These are phyloP conservation scores for Platycheirus rosarum DNA, from an alignment of 2,888 invertebrate species.

Conservation along the genomic window DNA sequence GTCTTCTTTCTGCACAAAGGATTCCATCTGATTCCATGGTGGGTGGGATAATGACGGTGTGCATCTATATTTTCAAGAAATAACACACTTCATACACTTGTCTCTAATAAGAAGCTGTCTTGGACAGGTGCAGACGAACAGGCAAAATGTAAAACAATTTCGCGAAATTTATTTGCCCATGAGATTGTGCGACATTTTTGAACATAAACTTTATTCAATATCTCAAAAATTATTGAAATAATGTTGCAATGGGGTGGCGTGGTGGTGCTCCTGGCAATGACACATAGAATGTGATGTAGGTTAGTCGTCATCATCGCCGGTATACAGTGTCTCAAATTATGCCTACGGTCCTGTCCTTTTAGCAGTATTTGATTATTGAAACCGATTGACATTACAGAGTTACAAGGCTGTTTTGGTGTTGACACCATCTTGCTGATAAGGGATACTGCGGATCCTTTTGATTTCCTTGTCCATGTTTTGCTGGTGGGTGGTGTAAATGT, in stretches of 20 bases:
- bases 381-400: background rate
- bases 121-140: constrained; percentile 14
- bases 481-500: background rate
- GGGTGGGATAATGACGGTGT: constrained; percentile 13
- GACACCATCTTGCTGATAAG: background rate
- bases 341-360: background rate
- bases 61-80: constrained; percentile 56
- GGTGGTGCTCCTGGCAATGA: constrained; percentile 33
- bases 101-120: constrained; percentile 18
- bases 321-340: background rate
- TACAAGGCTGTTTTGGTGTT: background rate
- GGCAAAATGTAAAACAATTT: constrained; percentile 15
- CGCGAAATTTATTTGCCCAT: constrained; percentile 22
- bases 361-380: background rate
- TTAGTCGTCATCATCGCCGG: background rate
- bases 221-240: constrained; percentile 27
- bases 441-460: constrained; percentile 13
- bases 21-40: constrained; percentile 14
- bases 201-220: constrained; percentile 25
- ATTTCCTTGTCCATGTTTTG: background rate
- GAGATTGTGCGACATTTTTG: constrained; percentile 24
- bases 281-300: constrained; percentile 11
- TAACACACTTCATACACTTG: too few species aligned
- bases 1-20: constrained; percentile 31
- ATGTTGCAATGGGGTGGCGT: constrained; percentile 7